Conservation (phyloP, 2,888 invertebrate species). For the Drosophila buzzatii region DNA sequence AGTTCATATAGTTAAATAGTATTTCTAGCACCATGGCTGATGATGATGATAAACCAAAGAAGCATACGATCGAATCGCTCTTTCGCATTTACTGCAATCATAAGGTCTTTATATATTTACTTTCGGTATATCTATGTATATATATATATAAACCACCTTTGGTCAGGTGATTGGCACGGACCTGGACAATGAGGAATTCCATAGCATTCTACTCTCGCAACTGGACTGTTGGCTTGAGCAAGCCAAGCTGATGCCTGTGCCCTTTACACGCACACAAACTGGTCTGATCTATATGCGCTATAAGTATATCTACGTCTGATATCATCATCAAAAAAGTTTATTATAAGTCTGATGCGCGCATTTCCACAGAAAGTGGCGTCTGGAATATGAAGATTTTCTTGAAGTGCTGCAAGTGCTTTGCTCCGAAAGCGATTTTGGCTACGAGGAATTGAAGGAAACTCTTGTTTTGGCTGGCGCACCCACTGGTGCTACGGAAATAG, state of each 20-base stretch:
- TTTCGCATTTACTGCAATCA: constrained; percentile 70
- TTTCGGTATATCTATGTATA: not conserved
- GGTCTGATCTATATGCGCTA: constrained; percentile 78
- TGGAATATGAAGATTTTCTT: constrained; percentile 75
- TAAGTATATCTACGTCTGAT: constrained; percentile 49
- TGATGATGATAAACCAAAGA: constrained; percentile 70
- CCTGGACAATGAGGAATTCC: constrained; percentile 63
- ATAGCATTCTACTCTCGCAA: constrained; percentile 75
- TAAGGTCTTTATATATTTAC: constrained; percentile 40
- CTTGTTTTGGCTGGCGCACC: constrained; percentile 58
- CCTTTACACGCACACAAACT: constrained; percentile 70
- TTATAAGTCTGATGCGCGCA: not conserved
- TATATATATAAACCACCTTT: not conserved
- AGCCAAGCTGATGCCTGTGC: constrained; percentile 62
- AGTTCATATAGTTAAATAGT: not conserved
- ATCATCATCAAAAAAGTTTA: constrained; percentile 7
- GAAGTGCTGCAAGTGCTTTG: constrained; percentile 62
- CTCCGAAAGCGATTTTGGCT: constrained; percentile 36
- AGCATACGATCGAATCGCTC: constrained; percentile 73
- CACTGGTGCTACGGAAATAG: constrained; percentile 47
- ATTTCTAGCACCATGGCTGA: constrained; percentile 62
- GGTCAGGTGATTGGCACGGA: constrained; percentile 52
- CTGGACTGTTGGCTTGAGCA: constrained; percentile 76
- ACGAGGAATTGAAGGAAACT: constrained; percentile 59
- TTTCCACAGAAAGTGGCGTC: constrained; percentile 72